phyloP scores from a whole-genome alignment of 2,888 invertebrate species.

The Beris chalybata region DNA sequence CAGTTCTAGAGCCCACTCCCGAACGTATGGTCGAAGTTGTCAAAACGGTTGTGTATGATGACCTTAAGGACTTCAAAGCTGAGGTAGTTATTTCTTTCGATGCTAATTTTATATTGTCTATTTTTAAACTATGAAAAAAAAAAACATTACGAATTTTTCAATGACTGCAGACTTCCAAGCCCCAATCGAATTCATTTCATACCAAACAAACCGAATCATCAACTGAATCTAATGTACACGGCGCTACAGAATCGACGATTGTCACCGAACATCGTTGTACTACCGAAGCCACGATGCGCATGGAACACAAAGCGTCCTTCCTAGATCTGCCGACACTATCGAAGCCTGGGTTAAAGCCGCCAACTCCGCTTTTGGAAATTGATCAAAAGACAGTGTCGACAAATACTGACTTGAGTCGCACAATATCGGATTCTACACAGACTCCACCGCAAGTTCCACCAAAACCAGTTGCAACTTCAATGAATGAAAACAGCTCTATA shows the following conservation, averaged over 20 bases:
- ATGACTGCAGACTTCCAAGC: conserved; percentile 44
- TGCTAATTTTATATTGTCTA: background rate
- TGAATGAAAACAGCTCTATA: conserved; percentile 46
- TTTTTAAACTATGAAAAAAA: background rate
- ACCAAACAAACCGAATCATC: conserved; percentile 48
- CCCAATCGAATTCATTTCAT: conserved; percentile 51
- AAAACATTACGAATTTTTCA: conserved; percentile 23
- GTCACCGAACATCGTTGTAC: conserved; percentile 57
- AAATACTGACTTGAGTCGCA: conserved; percentile 42
- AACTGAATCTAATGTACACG: conserved; percentile 52
- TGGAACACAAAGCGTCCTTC: conserved; percentile 55
- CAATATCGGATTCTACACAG: conserved; percentile 46
- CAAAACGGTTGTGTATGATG: conserved; percentile 67
- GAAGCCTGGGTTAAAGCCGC: conserved; percentile 32
- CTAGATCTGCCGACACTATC: conserved; percentile 49
- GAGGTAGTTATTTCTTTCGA: conserved; percentile 47
- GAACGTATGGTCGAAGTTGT: conserved; percentile 69
- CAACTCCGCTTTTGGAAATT: conserved; percentile 26
- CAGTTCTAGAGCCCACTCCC: conserved; percentile 70
- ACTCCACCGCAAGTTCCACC: conserved; percentile 48
- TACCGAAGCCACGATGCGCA: conserved; percentile 57
- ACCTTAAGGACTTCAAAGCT: conserved; percentile 53
- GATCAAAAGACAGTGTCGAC: conserved; percentile 42
- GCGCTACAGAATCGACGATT: conserved; percentile 55
- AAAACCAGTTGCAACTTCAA: conserved; percentile 9